Percentiles rank a stretch among this genome's conserved stretches.
Conservation (phyloP, 1,140 invertebrate genomes). For the Thalassaphorura encarpata region DNA sequence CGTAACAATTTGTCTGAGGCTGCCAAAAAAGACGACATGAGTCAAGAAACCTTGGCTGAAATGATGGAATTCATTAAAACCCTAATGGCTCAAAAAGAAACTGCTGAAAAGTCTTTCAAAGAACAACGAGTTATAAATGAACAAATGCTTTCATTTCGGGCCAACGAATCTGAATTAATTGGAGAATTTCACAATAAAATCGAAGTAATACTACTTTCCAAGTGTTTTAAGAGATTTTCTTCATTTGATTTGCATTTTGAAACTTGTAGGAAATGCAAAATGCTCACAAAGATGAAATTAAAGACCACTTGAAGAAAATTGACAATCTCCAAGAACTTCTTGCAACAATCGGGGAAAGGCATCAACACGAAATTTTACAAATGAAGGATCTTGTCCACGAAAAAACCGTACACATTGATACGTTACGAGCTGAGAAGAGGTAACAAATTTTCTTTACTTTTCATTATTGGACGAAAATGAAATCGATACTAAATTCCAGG, state of each 20-base stretch:
- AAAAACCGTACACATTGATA: constrained; percentile 41
- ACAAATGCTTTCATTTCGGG: constrained; percentile 18
- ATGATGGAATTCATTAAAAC: constrained; percentile 46
- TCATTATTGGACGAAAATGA: not conserved
- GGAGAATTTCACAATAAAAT: constrained; percentile 22
- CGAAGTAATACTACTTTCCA: constrained; percentile 10
- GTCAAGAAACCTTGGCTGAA: constrained; percentile 38
- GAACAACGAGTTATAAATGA: constrained; percentile 21
- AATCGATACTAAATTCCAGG: constrained; percentile 10
- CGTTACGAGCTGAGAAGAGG: constrained; percentile 39
- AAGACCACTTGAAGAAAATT: not conserved
- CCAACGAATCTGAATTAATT: constrained; percentile 21
- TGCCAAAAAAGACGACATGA: constrained; percentile 35
- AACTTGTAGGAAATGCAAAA: constrained; percentile 22
- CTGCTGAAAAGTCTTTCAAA: constrained; percentile 31
- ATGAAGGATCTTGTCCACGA: constrained; percentile 42
- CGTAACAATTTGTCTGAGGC: constrained; percentile 41
- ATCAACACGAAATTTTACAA: constrained; percentile 42
- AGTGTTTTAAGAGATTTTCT: not conserved
- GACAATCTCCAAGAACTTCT: constrained; percentile 14
- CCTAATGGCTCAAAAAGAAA: constrained; percentile 47
- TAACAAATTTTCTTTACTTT: constrained; percentile 10
- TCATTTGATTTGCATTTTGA: constrained; percentile 8
- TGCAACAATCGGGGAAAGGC: constrained; percentile 9
- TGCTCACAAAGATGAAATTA: constrained; percentile 19